Base-by-base conservation (phyloP, 2,113 vertebrate genomes). In the Rhipidura dahli region DNA sequence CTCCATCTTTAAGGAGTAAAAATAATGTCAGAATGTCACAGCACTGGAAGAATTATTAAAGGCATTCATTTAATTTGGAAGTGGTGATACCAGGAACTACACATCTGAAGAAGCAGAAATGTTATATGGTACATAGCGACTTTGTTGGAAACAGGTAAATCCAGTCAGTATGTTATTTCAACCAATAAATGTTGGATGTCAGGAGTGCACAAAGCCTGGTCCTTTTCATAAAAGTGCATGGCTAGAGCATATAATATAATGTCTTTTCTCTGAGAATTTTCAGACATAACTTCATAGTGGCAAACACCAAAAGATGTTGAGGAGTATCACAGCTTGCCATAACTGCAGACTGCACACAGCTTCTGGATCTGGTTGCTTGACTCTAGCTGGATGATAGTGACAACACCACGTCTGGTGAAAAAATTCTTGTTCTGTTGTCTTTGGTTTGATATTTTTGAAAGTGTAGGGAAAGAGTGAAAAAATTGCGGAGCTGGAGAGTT, bases 311-410 rank as follows among this genome's bases (percentile, higher is more conserved):
- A 73, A 37, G 6, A 40, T 27, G 8, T 65, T 44, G 42, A 63
- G 9, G 13, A 51, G 18, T 42, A 35, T 22, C 20, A 42, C 0
- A 1, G 18, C n/a, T 87, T 28, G 0, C 18, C 13, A 15, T 4
- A n/a, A 9, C 12, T 83, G 21, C 3, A 66, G 31, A 28, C 5
- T 44, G 37, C 35, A 39, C 18, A 15, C 11, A 40, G 3, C 14
- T 54, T 30, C 35, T 44, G 42, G 81, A 37, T n/a, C 56, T 45
- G 26, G 6, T 8, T 73, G 13, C 17, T 33, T 54, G 33, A 39
- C 23, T 56, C 7, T 5, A 70, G 28, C 10, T 78, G 60, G 10
- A 26, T 63, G 60, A 24, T 47, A 31, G 23, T 27, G 42, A 49
- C 27, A 18, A 15, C 18, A 40, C 2, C 28, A 39, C 10, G 15